phyloP scores from a whole-genome alignment of 23 tunicate species.

The Corella eumyota region DNA sequence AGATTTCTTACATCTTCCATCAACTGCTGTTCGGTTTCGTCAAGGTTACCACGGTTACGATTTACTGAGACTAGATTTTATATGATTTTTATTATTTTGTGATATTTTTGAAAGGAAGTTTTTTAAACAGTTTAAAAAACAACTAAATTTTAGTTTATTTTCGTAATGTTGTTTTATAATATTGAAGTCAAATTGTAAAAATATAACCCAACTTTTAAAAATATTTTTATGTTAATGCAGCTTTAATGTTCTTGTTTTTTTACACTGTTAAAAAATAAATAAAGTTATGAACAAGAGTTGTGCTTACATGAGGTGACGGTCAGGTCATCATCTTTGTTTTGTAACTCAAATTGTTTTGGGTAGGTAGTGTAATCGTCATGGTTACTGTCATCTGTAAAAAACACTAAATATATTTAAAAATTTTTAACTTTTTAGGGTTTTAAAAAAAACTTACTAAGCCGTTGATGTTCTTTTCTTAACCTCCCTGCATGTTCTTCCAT shows the following conservation, averaged over 20 bases:
- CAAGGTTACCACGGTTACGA: conserved; percentile 34
- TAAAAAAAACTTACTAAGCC: background rate
- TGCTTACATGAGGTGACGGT: no score
- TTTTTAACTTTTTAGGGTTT: no score
- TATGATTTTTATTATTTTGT: no score
- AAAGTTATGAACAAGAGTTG: no score
- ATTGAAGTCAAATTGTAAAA: background rate
- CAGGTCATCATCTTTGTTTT: no score
- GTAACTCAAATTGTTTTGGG: no score
- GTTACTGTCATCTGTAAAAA: no score
- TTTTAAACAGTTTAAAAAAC: background rate
- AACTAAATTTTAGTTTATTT: background rate
- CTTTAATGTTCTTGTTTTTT: no score
- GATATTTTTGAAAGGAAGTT: conserved; percentile 1
- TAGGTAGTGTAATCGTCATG: no score
- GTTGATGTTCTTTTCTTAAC: conserved; percentile 21
- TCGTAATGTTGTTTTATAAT: no score
- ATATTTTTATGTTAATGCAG: background rate
- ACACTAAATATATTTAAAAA: no score
- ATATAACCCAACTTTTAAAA: background rate
- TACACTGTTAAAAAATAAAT: no score
- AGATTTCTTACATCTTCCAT: conserved; percentile 62
- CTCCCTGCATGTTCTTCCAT: conserved; percentile 30
- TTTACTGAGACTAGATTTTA: conserved; percentile 34
- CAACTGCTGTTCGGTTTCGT: conserved; percentile 42